Evolutionary conservation across 53 echinoderm and acorn worm species (phyloP), one percentile per base, ranked within the genome.

Genomic region (Patiria pectinifera): DNA sequence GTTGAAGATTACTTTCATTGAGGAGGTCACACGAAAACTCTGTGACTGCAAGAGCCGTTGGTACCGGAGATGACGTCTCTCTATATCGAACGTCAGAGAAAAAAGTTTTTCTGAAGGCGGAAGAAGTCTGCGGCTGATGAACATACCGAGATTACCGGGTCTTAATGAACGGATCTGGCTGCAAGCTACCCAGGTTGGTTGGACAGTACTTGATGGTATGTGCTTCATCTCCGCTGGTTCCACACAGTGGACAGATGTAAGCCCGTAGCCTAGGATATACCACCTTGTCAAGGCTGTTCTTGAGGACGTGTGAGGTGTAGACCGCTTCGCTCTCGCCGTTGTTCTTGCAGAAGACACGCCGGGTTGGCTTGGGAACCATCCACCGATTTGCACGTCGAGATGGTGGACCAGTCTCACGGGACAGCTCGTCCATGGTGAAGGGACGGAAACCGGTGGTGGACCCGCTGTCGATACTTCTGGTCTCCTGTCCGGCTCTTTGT

Each of bases 161-260:
- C 12, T 19, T 59, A 59, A 24, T 86, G 78, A 62, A 60, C 53
- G 87, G 87, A 59, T 24, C 58, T 76, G 87, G 87, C 58, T 76
- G 61, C 11, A 87, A 76, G 60, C 87, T 87, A 76, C 87, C 87
- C 15, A 87, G 76, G 87, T 91, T 91, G 76, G 84, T 69, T 21
- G 92, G 92, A 59, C 92, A 92, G 23, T 92, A 92, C 85, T 35
- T 35, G 35, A 35, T 35, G 35, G 35, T 35, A 35, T 35, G 35
- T 35, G 35, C 35, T 35, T 35, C 35, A 35, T 35, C 35, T 35
- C 35, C 35, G 35, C 35, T 35, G 35, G 35, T 35, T 35, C 35
- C 35, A 35, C 35, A 35, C 35, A 35, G 35, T 35, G 35, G 35
- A 35, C 35, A 35, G 35, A 35, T 35, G 35, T 35, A 35, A 35